These are phyloP conservation scores for Orius insidiosus DNA, from an alignment of 1,140 invertebrate species.

Conservation along the genomic window DNA sequence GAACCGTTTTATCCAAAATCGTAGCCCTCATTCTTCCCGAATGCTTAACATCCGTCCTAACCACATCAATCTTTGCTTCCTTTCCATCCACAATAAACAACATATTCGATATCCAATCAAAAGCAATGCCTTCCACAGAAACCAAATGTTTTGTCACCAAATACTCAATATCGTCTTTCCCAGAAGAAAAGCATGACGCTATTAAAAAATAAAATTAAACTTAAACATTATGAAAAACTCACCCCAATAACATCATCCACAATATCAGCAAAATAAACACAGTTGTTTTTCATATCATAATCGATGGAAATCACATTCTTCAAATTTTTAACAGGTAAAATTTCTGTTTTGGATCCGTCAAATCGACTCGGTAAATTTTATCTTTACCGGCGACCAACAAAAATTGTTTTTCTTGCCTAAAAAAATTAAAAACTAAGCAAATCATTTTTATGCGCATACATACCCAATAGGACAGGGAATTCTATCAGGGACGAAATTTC, in stretches of 20 bases:
- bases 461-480: constrained; percentile 37
- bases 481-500: constrained; percentile 47
- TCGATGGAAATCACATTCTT: constrained; percentile 75
- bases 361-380: constrained; percentile 52
- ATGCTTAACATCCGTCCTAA: constrained; percentile 46
- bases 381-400: constrained; percentile 58
- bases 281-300: constrained; percentile 69
- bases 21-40: constrained; percentile 57
- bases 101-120: constrained; percentile 86
- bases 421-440: background rate
- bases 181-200: constrained; percentile 53
- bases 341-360: constrained; percentile 38
- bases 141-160: constrained; percentile 53
- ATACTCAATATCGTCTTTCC: constrained; percentile 41
- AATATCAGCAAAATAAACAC: constrained; percentile 79
- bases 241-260: constrained; percentile 55
- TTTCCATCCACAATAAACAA: constrained; percentile 80
- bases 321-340: constrained; percentile 48
- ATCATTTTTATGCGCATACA: constrained; percentile 16
- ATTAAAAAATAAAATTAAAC: constrained; percentile 13
- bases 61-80: constrained; percentile 59
- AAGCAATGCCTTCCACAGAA: constrained; percentile 79
- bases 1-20: constrained; percentile 44
- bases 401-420: constrained; percentile 48
- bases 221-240: constrained; percentile 18